These are phyloP conservation scores for Sebastes trivittatus DNA, from an alignment of 2,797 vertebrate species.

Conservation along the genomic window DNA sequence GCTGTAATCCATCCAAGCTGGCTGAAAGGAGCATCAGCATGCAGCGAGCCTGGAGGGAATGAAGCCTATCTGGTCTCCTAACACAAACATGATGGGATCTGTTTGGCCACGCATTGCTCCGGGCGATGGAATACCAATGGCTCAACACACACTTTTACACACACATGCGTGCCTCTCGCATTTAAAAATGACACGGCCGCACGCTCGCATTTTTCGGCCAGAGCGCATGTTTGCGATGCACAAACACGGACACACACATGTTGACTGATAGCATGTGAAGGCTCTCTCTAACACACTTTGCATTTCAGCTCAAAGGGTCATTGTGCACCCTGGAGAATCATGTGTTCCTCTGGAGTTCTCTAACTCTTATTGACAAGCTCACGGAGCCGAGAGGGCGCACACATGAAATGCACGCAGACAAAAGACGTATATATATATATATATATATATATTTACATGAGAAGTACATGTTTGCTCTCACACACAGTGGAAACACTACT, in stretches of 20 bases:
- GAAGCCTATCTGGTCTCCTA: conserved; percentile 49
- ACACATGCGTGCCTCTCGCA: conserved; percentile 29
- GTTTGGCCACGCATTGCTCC: conserved; percentile 60
- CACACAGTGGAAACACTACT: conserved; percentile 5
- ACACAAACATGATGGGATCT: conserved; percentile 78
- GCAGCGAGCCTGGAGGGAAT: conserved; percentile 48
- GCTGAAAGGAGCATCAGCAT: conserved; percentile 63
- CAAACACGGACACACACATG: conserved; percentile 19
- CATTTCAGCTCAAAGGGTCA: conserved; percentile 63
- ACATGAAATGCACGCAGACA: neutral
- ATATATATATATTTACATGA: conserved; percentile 3
- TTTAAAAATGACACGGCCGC: conserved; percentile 14
- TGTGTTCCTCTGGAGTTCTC: conserved; percentile 55
- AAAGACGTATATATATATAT: neutral
- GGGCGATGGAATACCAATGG: conserved; percentile 67
- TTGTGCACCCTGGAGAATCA: conserved; percentile 53
- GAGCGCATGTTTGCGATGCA: conserved; percentile 35
- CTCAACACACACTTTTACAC: conserved; percentile 44
- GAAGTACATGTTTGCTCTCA: neutral
- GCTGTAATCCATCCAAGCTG: conserved; percentile 35
- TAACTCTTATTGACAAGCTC: conserved; percentile 67
- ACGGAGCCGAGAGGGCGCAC: conserved; percentile 22
- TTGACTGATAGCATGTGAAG: conserved; percentile 69
- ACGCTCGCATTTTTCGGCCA: conserved; percentile 32
- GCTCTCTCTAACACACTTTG: conserved; percentile 54